Base-by-base conservation (phyloP, 2,113 vertebrate genomes). In the Plecturocebus donacophilus region DNA sequence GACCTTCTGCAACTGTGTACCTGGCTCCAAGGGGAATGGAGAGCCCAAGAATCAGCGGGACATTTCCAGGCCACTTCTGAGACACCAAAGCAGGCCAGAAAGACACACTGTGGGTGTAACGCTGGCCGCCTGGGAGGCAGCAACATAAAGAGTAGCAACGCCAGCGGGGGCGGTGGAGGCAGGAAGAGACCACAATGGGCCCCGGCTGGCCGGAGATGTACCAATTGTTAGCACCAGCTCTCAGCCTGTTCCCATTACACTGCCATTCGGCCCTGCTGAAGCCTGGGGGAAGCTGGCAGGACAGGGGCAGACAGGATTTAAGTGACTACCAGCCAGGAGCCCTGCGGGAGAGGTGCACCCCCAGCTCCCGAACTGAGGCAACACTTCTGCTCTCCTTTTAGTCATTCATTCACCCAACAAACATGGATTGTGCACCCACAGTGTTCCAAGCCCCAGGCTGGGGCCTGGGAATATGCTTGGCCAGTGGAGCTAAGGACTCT, bases 161-260 rank as follows among this genome's bases (percentile, higher is more conserved):
- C 89, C 95, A 45, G 95, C 40, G 0, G 97, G 0, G 97, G 97
- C 56, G 0, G 97, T 96, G 95, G 98, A 70, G 96, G 97, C 98
- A 98, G 98, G 98, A 99, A 99, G 97, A 98, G 94, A 92, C 91
- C 97, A 99, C 98, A 99, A 98, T 98, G 98, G 98, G 96, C 93
- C 95, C 61, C 12, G 90, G 94, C 3, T 27, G 38, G 98, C 98
- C 97, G 97, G 98, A 98, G 98, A 98, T 98, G 98, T 98, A 97
- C 90, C 97, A 42, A 98, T 98, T 98, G 98, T 98, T 97, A 95
- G 68, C 4, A 4, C 94, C 97, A 96, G 97, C 98, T 96, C 97
- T 97, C 98, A 3, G 96, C 98, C 98, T 97, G 96, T 97, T 98
- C 98, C 98, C 98, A 98, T 97, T 94, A 30, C 80, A 70, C 91